Percentiles rank a stretch among this genome's conserved stretches.
Evolutionary conservation across 2,888 invertebrate species (phyloP).

Genomic region (Agrypnus murinus): DNA sequence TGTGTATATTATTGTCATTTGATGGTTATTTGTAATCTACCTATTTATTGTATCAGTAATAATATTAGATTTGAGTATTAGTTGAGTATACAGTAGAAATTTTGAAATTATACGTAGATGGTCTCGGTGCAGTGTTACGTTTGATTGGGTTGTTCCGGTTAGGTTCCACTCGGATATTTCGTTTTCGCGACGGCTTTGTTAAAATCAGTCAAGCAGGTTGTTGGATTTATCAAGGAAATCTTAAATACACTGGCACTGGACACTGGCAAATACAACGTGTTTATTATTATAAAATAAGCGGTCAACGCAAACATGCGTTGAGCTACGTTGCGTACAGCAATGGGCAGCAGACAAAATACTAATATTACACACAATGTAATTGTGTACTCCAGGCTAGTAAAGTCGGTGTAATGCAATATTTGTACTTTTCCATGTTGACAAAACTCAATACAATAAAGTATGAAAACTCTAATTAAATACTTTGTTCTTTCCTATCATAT

Average conservation of each 20-base stretch:
- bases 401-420: constrained; percentile 76
- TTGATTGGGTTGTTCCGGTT: constrained; percentile 60
- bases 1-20: constrained; percentile 70
- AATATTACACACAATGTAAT: constrained; percentile 68
- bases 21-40: constrained; percentile 71
- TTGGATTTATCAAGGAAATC: constrained; percentile 59
- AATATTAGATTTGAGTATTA: constrained; percentile 65
- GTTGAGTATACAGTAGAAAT: constrained; percentile 67
- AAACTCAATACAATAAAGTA: constrained; percentile 75
- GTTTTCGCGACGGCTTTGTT: constrained; percentile 66
- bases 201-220: constrained; percentile 68
- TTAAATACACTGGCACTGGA: constrained; percentile 69
- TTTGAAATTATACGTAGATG: constrained; percentile 61
- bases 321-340: constrained; percentile 50
- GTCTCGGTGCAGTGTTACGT: constrained; percentile 61
- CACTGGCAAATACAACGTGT: constrained; percentile 68
- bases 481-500: constrained; percentile 32
- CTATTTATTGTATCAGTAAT: constrained; percentile 68
- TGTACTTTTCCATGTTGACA: constrained; percentile 79
- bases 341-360: constrained; percentile 53
- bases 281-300: constrained; percentile 53
- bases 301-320: constrained; percentile 50
- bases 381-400: constrained; percentile 71
- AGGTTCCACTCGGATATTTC: constrained; percentile 65
- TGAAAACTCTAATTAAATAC: constrained; percentile 63